These are phyloP conservation scores for Drosophila rhopaloa DNA, from an alignment of 1,140 invertebrate genomes.

Conservation along the genomic window DNA sequence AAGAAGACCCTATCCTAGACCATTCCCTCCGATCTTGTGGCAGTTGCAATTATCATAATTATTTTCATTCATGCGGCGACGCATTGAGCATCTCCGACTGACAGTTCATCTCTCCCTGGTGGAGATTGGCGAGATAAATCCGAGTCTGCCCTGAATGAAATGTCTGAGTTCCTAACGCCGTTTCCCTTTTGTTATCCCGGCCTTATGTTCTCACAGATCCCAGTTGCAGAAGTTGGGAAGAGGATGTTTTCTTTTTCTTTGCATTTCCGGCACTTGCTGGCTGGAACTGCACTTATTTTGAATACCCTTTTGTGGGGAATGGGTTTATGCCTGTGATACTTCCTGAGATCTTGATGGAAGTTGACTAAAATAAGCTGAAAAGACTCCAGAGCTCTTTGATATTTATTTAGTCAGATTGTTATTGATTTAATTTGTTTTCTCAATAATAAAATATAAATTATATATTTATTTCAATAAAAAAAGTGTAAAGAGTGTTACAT, in stretches of 20 bases:
- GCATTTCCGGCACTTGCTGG: conserved; percentile 62
- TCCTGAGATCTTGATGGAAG: conserved; percentile 5
- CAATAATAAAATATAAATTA: too few species aligned
- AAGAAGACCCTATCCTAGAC: conserved; percentile 17
- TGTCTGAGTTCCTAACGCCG: conserved; percentile 50
- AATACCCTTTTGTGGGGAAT: conserved; percentile 18
- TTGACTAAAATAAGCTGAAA: not conserved
- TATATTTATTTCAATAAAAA: too few species aligned
- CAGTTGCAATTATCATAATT: conserved; percentile 82
- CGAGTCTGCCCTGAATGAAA: conserved; percentile 30
- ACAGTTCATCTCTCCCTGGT: conserved; percentile 25
- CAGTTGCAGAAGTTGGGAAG: conserved; percentile 17
- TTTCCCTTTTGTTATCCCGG: conserved; percentile 56
- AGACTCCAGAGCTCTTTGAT: not conserved
- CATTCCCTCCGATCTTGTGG: conserved; percentile 43
- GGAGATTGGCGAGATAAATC: conserved; percentile 66
- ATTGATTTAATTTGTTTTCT: too few species aligned
- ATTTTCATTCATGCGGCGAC: conserved; percentile 78
- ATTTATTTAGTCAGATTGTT: too few species aligned
- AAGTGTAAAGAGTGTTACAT: too few species aligned
- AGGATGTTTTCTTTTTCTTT: conserved; percentile 51
- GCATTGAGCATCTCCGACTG: conserved; percentile 46
- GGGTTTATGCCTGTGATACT: conserved; percentile 1
- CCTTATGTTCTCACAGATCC: conserved; percentile 24
- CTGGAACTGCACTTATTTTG: conserved; percentile 19